Evolutionary conservation across 1,140 invertebrate species (phyloP).

Genomic region (Colletes gigas): DNA sequence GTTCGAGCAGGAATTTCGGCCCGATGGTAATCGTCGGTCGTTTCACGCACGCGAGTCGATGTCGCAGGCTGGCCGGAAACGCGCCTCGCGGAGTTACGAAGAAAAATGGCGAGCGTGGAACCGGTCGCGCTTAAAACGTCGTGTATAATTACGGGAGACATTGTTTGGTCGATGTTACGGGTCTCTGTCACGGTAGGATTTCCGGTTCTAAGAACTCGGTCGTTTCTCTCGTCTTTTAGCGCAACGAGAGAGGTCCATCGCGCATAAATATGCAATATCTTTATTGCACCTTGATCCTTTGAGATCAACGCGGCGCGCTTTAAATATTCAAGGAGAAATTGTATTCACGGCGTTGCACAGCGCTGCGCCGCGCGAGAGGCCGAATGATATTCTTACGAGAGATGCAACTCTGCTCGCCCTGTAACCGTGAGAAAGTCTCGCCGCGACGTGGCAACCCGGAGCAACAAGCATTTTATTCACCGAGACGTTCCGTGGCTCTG

Average conservation of each 20-base stretch:
- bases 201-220: not conserved
- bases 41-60: conserved; percentile 48
- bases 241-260: not conserved
- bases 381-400: conserved; percentile 32
- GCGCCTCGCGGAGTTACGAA: not conserved
- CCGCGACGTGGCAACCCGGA: not conserved
- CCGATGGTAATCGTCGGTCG: conserved; percentile 45
- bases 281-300: conserved; percentile 39
- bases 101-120: conserved; percentile 15
- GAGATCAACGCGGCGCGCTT: conserved; percentile 25
- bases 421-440: conserved; percentile 23
- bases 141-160: conserved; percentile 10
- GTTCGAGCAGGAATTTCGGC: conserved; percentile 50
- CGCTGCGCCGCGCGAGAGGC: conserved; percentile 7
- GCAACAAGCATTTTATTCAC: conserved; percentile 34
- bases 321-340: conserved; percentile 45
- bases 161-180: conserved; percentile 1
- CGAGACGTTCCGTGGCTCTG: conserved; percentile 33
- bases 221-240: not conserved
- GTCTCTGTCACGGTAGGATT: not conserved
- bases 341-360: conserved; percentile 18
- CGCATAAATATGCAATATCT: conserved; percentile 30
- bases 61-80: not conserved
- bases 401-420: conserved; percentile 12
- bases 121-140: not conserved